A percentile compares a stretch with the other conserved stretches of the same genome.
These are phyloP conservation scores for Nipponia nippon DNA, from an alignment of 2,113 vertebrate species.

Conservation along the genomic window DNA sequence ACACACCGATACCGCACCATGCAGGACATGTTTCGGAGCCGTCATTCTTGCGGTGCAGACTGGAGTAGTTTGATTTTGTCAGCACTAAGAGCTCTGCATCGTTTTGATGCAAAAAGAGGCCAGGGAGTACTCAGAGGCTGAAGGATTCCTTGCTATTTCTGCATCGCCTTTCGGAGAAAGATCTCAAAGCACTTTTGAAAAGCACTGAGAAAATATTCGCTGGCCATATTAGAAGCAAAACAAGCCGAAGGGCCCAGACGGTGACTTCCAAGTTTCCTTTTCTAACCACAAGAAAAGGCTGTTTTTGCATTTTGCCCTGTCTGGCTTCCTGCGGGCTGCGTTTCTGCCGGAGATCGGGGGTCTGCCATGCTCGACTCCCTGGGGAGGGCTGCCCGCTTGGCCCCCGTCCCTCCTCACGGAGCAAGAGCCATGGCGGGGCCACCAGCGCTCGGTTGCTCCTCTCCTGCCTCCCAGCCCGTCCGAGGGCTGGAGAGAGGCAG, in stretches of 20 bases:
- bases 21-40: neutral
- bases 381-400: neutral
- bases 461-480: neutral
- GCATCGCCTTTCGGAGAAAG: neutral
- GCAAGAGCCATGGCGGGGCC: accelerated
- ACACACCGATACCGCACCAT: neutral
- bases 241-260: neutral
- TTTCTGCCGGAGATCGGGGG: neutral
- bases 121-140: neutral
- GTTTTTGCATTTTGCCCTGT: neutral
- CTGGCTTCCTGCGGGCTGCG: accelerated
- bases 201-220: neutral
- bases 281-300: neutral
- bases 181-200: neutral
- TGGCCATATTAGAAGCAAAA: neutral
- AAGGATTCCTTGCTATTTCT: neutral
- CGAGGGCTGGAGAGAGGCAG: neutral
- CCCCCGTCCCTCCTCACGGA: accelerated
- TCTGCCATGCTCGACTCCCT: accelerated
- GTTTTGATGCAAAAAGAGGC: neutral
- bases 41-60: neutral
- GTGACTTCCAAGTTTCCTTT: neutral
- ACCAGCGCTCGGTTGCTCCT: accelerated
- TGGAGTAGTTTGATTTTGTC: neutral
- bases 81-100: neutral